A percentile compares a stretch with the other conserved stretches of the same genome.
Evolutionary conservation across 2,888 invertebrate species (phyloP).

Genomic region (Melieria omissa): DNA sequence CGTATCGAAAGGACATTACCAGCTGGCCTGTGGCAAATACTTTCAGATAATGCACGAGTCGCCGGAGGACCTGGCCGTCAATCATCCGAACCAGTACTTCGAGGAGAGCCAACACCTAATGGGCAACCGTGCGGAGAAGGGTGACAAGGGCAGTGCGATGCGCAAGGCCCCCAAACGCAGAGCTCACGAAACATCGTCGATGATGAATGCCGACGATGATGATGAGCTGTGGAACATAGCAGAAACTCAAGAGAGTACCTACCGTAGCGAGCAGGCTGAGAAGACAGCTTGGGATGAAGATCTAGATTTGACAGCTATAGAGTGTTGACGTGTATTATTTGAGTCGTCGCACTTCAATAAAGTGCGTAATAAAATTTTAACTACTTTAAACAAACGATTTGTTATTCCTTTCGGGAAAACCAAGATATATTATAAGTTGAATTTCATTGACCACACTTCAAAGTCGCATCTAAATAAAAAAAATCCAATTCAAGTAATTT

Average conservation of each 20-base stretch:
- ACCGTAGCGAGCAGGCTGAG: slow-evolving; percentile 54
- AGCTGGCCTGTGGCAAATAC: slow-evolving; percentile 89
- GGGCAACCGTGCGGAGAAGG: slow-evolving; percentile 56
- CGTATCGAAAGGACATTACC: slow-evolving; percentile 82
- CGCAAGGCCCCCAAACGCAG: slow-evolving; percentile 39
- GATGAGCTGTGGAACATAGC: slow-evolving; percentile 65
- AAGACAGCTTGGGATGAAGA: slow-evolving; percentile 61
- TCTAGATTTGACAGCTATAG: slow-evolving; percentile 60
- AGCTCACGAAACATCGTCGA: slow-evolving; percentile 37
- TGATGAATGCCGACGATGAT: slow-evolving; percentile 60
- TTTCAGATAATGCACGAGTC: slow-evolving; percentile 80
- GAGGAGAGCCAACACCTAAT: slow-evolving; percentile 78
- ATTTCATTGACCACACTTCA: neutral
- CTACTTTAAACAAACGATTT: neutral
- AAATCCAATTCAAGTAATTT: slow-evolving; percentile 1
- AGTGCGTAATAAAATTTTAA: neutral
- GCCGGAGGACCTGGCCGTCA: slow-evolving; percentile 75
- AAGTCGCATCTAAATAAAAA: neutral
- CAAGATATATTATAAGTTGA: too few relatives aligned
- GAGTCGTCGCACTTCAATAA: neutral
- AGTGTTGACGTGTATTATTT: slow-evolving; percentile 37
- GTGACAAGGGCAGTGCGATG: slow-evolving; percentile 1
- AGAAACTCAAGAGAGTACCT: slow-evolving; percentile 58
- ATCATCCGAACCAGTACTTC: slow-evolving; percentile 94
- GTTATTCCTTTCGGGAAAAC: too few relatives aligned